Base-by-base conservation (phyloP, 2,113 vertebrate genomes). In the Bufo gargarizans region DNA sequence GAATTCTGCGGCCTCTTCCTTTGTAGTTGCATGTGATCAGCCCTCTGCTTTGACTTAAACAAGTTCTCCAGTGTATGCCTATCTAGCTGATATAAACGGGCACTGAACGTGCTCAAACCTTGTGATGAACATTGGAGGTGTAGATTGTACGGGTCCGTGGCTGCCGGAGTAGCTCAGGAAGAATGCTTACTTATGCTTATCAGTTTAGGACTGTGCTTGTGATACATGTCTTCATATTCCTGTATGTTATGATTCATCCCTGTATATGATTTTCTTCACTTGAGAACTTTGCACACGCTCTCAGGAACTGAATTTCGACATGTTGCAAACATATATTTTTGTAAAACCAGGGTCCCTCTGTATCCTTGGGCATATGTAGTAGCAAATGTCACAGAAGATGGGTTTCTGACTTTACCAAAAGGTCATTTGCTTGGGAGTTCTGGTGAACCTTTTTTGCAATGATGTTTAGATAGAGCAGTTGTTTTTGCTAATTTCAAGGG, bases 1-100 rank as follows among this genome's bases (percentile, higher is more conserved):
- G 72, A 76, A 76, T 76, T 76, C 47, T 49, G 72, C 14, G 13
- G 72, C 53, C 77, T 80, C 77, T 16, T 59, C 13, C 77, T 80
- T 58, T 80, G 50, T 80, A 80, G 77, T 80, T 43, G 55, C 22
- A 33, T 59, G 55, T 16, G 13, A 58, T 58, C 22, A 14, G 1
- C n/a, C 22, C 33, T 43, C n/a, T 80, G 53, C 77, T 58, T 58
- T 79, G n/a, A n/a, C 11, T 79, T 79, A 77, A 53, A 13, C 4
- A 13, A 1, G 4, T 74, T 72, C 33, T 45, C 12, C 71, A 50
- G 16, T 76, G 17, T 50, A 50, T 76, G 11, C 13, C 6, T 20
- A 11, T 20, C 49, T 17, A 43, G 12, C 33, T 71, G 69, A 45
- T 71, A 13, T 4, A 71, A 20, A 45, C 17, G 12, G 14, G 6